Conservation (phyloP, 2,797 vertebrate genomes). For the Anguilla obscura region DNA sequence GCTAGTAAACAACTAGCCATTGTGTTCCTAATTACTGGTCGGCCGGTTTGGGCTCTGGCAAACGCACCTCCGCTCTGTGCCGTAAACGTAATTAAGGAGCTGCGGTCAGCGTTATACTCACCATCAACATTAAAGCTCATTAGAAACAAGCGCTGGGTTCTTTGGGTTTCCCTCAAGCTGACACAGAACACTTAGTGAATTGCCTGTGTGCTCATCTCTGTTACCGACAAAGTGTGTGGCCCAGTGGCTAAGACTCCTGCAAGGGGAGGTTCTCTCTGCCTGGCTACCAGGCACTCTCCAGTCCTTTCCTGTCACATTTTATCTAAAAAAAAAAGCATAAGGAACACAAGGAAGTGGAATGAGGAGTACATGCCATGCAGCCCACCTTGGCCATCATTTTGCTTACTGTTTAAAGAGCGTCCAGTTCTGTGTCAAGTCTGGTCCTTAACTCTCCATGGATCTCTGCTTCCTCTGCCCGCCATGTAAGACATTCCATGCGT, state of each 20-base stretch:
- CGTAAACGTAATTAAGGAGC: constrained; percentile 28
- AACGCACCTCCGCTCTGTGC: constrained; percentile 22
- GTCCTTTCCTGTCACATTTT: not conserved
- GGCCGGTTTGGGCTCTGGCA: constrained; percentile 32
- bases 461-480: not conserved
- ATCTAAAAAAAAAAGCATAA: not conserved
- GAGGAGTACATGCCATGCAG: not conserved
- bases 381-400: not conserved
- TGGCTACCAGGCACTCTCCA: not conserved
- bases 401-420: not conserved
- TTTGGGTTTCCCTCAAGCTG: not conserved
- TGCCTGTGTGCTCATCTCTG: not conserved
- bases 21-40: constrained; percentile 44
- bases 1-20: constrained; percentile 44
- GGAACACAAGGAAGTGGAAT: not conserved
- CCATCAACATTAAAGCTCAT: not conserved
- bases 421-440: not conserved
- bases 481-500: not conserved
- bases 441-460: not conserved
- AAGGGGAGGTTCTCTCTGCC: not conserved
- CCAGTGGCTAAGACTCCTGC: not conserved
- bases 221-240: not conserved
- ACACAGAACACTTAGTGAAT: not conserved
- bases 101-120: not conserved
- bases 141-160: not conserved